Conservation (phyloP, 92 coral and sea anemone genomes). For the Muricea muricata region DNA sequence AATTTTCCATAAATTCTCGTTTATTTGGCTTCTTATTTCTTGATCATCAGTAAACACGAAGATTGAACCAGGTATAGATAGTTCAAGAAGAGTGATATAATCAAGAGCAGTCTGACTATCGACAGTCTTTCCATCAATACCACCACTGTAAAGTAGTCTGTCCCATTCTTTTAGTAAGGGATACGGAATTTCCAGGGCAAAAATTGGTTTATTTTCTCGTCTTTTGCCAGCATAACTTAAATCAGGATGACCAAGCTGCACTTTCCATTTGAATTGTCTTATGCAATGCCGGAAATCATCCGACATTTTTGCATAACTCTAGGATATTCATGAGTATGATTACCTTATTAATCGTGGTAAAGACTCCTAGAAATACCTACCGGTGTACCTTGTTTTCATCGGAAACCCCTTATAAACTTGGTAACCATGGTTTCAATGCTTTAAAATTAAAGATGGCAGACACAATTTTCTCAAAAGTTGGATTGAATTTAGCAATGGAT, state of each 20-base stretch:
- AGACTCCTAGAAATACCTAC: neutral
- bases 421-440: neutral
- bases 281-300: slow-evolving; percentile 46
- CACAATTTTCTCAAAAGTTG: neutral
- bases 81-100: slow-evolving; percentile 52
- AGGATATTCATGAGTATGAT: neutral
- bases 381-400: neutral
- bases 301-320: slow-evolving; percentile 33
- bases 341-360: neutral
- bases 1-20: slow-evolving; percentile 42
- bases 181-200: slow-evolving; percentile 58
- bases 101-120: slow-evolving; percentile 13
- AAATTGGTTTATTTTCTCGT: slow-evolving; percentile 37
- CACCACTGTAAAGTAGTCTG: slow-evolving; percentile 22
- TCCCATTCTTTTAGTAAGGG: slow-evolving; percentile 58
- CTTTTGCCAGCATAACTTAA: slow-evolving; percentile 56
- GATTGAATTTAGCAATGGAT: neutral
- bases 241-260: slow-evolving; percentile 53
- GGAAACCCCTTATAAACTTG: neutral
- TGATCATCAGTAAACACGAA: slow-evolving; percentile 54
- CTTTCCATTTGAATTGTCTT: slow-evolving; percentile 13
- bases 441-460: neutral
- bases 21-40: slow-evolving; percentile 45
- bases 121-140: slow-evolving; percentile 9
- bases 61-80: slow-evolving; percentile 45